phyloP scores from a whole-genome alignment of 2,113 vertebrate species.

The Campylorhamphus procurvoides region DNA sequence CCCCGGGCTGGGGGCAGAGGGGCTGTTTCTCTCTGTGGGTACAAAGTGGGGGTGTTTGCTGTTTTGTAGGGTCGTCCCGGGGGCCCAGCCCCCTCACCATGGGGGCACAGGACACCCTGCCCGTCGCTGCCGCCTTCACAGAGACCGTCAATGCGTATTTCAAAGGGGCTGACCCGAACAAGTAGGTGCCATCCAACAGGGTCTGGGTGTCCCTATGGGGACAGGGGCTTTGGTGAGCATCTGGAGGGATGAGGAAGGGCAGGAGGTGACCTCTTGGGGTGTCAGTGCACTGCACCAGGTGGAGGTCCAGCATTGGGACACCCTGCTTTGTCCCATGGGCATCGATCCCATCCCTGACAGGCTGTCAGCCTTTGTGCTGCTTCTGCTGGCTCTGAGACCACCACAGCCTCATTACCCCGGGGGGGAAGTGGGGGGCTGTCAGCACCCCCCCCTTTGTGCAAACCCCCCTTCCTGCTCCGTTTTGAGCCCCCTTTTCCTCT shows the following conservation, averaged over 20 bases:
- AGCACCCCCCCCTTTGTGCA: accelerated
- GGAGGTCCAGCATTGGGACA: not conserved
- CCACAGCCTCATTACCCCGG: not conserved
- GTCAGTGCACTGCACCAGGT: not conserved
- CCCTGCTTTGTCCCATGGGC: not conserved
- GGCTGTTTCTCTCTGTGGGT: accelerated
- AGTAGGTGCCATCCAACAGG: conserved; percentile 70
- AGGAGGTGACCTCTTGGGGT: not conserved
- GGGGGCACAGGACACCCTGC: conserved; percentile 96
- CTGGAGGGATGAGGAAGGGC: not conserved
- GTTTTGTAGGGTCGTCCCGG: conserved; percentile 87
- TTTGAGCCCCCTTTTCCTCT: not conserved
- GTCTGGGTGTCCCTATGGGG: accelerated
- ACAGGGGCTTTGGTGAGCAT: not conserved
- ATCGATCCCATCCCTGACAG: not conserved
- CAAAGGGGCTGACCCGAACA: conserved; percentile 96
- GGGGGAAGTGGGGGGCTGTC: not conserved
- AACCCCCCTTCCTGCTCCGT: accelerated
- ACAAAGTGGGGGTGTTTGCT: conserved; percentile 14
- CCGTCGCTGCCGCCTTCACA: conserved; percentile 96
- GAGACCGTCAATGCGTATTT: conserved; percentile 98
- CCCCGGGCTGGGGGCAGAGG: accelerated
- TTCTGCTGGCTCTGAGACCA: not conserved
- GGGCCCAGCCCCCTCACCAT: conserved; percentile 98
- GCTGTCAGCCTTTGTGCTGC: not conserved